phyloP scores from a whole-genome alignment of 2,797 vertebrate species.

The Miichthys miiuy region DNA sequence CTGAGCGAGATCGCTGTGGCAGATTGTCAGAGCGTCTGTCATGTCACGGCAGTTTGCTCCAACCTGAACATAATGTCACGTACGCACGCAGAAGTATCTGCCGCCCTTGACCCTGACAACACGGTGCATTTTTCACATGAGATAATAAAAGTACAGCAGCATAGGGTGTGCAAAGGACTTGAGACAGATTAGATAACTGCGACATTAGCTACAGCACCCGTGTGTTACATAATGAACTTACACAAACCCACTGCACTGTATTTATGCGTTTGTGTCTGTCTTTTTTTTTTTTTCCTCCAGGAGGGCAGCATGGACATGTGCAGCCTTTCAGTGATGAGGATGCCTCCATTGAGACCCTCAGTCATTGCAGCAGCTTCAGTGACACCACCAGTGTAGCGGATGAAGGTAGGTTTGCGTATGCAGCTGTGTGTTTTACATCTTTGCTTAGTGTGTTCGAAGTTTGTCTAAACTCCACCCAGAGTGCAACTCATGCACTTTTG shows the following conservation, averaged over 20 bases:
- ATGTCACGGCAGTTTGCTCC: not conserved
- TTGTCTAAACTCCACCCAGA: not conserved
- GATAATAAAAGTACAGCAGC: conserved; percentile 31
- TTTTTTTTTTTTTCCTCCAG: conserved; percentile 68
- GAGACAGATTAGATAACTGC: conserved; percentile 62
- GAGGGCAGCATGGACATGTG: conserved; percentile 91
- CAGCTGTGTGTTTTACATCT: not conserved
- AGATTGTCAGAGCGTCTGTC: conserved; percentile 1
- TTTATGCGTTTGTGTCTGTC: not conserved
- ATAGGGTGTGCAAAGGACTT: conserved; percentile 16
- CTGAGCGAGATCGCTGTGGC: not conserved
- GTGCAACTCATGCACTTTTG: not conserved
- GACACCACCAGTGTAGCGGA: conserved; percentile 93
- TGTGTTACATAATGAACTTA: conserved; percentile 54
- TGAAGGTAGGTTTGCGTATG: conserved; percentile 85
- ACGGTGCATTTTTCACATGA: conserved; percentile 12
- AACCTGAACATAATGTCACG: conserved; percentile 13
- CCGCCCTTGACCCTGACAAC: conserved; percentile 33
- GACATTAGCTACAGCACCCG: conserved; percentile 43
- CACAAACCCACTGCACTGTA: not conserved
- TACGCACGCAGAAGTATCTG: conserved; percentile 6
- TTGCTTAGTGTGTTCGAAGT: not conserved
- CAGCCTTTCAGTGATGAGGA: conserved; percentile 99
- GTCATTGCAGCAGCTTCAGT: conserved; percentile 97
- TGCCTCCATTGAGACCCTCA: conserved; percentile 97